Evolutionary conservation across 1,140 invertebrate genomes (phyloP).

Genomic region (Pogonomyrmex californicus): DNA sequence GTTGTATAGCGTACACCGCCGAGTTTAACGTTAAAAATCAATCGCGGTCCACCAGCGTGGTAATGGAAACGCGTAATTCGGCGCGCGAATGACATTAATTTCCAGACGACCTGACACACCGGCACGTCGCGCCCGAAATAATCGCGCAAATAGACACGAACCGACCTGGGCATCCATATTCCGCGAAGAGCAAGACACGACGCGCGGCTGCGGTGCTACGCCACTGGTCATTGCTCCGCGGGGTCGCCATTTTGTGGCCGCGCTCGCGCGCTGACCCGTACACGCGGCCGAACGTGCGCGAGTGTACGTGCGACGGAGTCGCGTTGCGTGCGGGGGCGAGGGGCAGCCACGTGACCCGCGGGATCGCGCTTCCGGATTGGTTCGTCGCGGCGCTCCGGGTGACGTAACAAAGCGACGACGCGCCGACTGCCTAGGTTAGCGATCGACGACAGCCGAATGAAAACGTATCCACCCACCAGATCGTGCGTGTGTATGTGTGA

Average conservation of each 20-base stretch:
- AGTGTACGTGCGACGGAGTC: slow-evolving; percentile 33
- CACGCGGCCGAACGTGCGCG: slow-evolving; percentile 12
- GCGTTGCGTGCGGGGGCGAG: slow-evolving; percentile 52
- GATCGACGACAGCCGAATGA: slow-evolving; percentile 60
- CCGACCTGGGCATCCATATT: slow-evolving; percentile 51
- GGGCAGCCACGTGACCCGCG: slow-evolving; percentile 66
- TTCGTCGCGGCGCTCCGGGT: slow-evolving; percentile 33
- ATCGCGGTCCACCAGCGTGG: slow-evolving; percentile 43
- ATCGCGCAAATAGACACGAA: slow-evolving; percentile 55
- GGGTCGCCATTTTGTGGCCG: slow-evolving; percentile 68
- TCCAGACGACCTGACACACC: slow-evolving; percentile 48
- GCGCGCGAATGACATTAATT: slow-evolving; percentile 59
- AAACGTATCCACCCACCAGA: slow-evolving; percentile 64
- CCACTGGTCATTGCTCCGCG: slow-evolving; percentile 65
- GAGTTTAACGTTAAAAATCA: slow-evolving; percentile 55
- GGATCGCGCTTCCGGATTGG: slow-evolving; percentile 66
- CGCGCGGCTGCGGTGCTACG: not conserved
- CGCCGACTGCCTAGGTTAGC: slow-evolving; percentile 61
- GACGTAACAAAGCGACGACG: slow-evolving; percentile 71
- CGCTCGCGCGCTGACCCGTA: slow-evolving; percentile 36
- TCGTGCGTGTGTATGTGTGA: not conserved
- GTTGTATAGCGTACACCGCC: not conserved
- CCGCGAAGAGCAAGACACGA: slow-evolving; percentile 11
- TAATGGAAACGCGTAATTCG: slow-evolving; percentile 57
- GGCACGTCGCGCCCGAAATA: slow-evolving; percentile 48